A percentile compares a stretch with the other conserved stretches of the same genome.
Evolutionary conservation across 2,888 invertebrate genomes (phyloP).

Genomic region (Palloptera scutellata): DNA sequence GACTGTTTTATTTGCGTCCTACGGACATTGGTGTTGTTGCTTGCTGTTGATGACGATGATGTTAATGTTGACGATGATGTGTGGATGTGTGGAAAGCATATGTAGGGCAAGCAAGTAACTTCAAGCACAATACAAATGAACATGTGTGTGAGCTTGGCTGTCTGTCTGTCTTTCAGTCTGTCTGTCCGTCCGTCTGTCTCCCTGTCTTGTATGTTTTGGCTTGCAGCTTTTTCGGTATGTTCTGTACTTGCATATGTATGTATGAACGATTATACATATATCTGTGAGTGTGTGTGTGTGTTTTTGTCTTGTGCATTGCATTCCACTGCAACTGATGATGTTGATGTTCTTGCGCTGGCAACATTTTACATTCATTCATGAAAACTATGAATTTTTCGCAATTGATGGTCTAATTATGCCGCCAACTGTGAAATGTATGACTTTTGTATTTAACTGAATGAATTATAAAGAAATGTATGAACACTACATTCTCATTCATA

Average conservation of each 20-base stretch:
- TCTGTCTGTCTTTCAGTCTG: not conserved
- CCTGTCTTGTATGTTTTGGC: not conserved
- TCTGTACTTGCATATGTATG: not conserved
- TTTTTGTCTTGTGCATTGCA: conserved; percentile 14
- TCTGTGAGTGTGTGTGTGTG: not conserved
- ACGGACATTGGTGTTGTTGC: not conserved
- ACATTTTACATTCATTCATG: conserved; percentile 32
- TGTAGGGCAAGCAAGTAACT: too few relatives aligned
- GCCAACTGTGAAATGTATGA: conserved; percentile 56
- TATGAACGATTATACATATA: not conserved
- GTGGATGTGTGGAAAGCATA: too few relatives aligned
- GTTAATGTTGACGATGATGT: not conserved
- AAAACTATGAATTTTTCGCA: conserved; percentile 57
- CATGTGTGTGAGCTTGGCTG: not conserved
- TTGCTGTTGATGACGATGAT: conserved; percentile 2
- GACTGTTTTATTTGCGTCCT: too few relatives aligned
- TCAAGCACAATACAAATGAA: too few relatives aligned
- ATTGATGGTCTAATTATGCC: conserved; percentile 64
- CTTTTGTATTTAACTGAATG: conserved; percentile 35
- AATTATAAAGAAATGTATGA: too few relatives aligned
- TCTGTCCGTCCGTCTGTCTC: not conserved
- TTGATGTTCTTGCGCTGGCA: conserved; percentile 3
- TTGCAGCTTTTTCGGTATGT: not conserved
- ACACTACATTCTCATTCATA: not conserved
- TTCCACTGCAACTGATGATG: conserved; percentile 23